Evolutionary conservation across 1,140 invertebrate genomes (phyloP), one percentile per base, ranked within the genome.

Genomic region (Camponotus floridanus): DNA sequence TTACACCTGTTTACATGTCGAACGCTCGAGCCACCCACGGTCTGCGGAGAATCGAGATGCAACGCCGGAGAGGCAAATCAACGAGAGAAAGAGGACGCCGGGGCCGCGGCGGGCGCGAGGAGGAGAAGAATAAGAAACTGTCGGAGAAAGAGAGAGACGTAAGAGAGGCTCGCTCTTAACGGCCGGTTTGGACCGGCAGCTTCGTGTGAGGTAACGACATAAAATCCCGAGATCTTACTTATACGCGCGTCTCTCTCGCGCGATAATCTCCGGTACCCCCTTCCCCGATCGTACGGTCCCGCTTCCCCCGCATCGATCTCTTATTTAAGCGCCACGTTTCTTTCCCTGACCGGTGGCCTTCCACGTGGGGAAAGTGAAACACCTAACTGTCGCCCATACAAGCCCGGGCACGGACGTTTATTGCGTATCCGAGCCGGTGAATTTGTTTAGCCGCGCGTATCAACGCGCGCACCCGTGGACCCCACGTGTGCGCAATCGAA

Each of bases 191-290:
- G 64, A 73, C 73, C 80, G 74, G 87, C 87, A 91, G 74, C 90
- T 88, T 92, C 91, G 91, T 92, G 91, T 92, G 91, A 92, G 91
- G 91, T 92, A 92, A 92, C 91, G 90, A 90, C 91, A 92, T 92
- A 92, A 92, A 92, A 92, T 92, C 90, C 85, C 88, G 68, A 92
- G 91, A 92, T 92, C 91, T 92, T 92, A 92, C 91, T 92, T 92
- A 92, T 90, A 86, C 84, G 62, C 80, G 86, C 65, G 33, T 71
- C 68, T 87, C 68, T 87, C 86, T 88, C 88, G 78, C 79, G 85
- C 85, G 70, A 84, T 92, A 92, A 92, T 92, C 91, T 91, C 84
- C 55, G 85, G 61, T 76, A 67, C 62, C 68, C 76, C 45, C 70
- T 31, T 48, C 61, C 64, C 48, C 70, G 36, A 26, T 21, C 39